A percentile compares a stretch with the other conserved stretches of the same genome.
Conservation (phyloP, 2,888 invertebrate species). For the Lamellibrachia satsuma region DNA sequence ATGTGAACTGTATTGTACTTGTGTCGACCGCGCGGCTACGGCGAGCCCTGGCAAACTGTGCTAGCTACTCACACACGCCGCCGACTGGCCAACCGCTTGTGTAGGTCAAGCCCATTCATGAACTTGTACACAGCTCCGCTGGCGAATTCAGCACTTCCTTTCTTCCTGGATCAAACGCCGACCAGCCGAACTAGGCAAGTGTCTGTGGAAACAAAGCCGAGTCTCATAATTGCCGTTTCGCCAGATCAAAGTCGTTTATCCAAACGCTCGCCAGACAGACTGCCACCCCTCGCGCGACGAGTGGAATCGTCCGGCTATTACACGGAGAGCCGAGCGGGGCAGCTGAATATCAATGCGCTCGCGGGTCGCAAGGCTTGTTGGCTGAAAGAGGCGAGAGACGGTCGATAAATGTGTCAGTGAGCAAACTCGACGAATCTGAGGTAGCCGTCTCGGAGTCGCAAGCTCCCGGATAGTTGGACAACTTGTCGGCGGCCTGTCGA, state of each 20-base stretch:
- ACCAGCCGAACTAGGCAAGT: not conserved
- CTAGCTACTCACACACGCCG: not conserved
- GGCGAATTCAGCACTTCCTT: not conserved
- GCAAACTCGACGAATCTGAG: conserved; percentile 12
- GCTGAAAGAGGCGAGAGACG: not conserved
- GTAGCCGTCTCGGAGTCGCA: not conserved
- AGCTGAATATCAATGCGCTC: conserved; percentile 6
- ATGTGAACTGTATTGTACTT: conserved; percentile 13
- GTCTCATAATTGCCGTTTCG: not conserved
- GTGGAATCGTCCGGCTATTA: not conserved
- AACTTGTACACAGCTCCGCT: not conserved
- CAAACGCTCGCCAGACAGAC: not conserved
- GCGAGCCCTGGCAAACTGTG: not conserved
- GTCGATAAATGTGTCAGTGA: conserved; percentile 17
- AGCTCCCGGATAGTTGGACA: conserved; percentile 6
- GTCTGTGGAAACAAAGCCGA: conserved; percentile 5
- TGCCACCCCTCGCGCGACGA: not conserved
- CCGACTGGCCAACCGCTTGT: conserved; percentile 13
- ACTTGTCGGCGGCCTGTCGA: conserved; percentile 5
- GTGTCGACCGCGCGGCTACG: not conserved
- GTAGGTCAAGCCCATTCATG: conserved; percentile 12
- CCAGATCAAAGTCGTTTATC: conserved; percentile 3
- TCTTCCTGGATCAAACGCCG: not conserved
- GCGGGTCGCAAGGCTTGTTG: conserved; percentile 14
- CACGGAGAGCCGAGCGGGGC: not conserved